Evolutionary conservation across 2,888 invertebrate species (phyloP).

Genomic region (Aleiodes leptofemur): DNA sequence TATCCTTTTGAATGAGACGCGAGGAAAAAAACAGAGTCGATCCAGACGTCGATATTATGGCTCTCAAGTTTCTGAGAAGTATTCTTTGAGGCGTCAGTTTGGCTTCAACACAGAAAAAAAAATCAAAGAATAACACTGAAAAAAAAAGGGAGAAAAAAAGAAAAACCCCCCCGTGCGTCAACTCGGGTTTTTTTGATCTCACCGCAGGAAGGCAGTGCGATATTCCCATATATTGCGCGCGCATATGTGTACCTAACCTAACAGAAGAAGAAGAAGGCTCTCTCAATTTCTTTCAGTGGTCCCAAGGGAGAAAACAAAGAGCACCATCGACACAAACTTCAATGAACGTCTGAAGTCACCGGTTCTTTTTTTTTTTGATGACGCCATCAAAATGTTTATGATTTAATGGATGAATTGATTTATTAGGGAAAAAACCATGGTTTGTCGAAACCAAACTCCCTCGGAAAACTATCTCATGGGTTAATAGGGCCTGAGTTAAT

Average conservation of each 20-base stretch:
- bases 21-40: constrained; percentile 44
- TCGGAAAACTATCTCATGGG: too few relatives aligned
- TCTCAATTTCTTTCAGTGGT: constrained; percentile 35
- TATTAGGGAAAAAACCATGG: too few relatives aligned
- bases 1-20: constrained; percentile 24
- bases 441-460: too few relatives aligned
- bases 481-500: too few relatives aligned
- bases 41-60: constrained; percentile 24
- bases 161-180: constrained; percentile 36
- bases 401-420: too few relatives aligned
- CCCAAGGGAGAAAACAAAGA: constrained; percentile 32
- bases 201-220: constrained; percentile 56
- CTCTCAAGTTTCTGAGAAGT: constrained; percentile 50
- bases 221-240: constrained; percentile 47
- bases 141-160: constrained; percentile 36
- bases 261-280: neutral
- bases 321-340: constrained; percentile 18
- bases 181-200: constrained; percentile 59
- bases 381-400: constrained; percentile 70
- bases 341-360: neutral
- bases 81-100: constrained; percentile 55
- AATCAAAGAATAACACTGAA: constrained; percentile 44
- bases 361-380: constrained; percentile 53
- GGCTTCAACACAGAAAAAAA: constrained; percentile 37
- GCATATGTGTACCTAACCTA: constrained; percentile 44